These are phyloP conservation scores for Biston betularia DNA, from an alignment of 2,888 invertebrate species.

Conservation along the genomic window DNA sequence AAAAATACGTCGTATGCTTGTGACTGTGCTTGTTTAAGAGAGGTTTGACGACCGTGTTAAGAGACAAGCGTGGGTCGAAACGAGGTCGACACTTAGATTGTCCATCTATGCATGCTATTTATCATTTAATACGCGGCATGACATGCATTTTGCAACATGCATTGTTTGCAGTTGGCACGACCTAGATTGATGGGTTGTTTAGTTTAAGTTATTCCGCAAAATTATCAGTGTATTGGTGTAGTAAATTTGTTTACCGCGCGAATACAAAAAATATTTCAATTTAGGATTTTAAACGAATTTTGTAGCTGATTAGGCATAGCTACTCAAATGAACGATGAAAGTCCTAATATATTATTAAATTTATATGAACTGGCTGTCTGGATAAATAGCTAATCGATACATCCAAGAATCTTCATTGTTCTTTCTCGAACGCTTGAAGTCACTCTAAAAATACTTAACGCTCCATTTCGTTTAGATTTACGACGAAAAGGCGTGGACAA, in stretches of 20 bases:
- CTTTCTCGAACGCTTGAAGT: conserved; percentile 15
- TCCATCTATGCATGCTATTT: conserved; percentile 59
- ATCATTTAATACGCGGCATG: conserved; percentile 65
- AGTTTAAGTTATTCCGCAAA: conserved; percentile 9
- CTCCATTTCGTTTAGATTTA: conserved; percentile 34
- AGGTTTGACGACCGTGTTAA: conserved; percentile 65
- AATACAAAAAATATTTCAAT: too few species aligned
- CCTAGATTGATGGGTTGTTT: conserved; percentile 50
- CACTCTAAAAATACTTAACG: conserved; percentile 33
- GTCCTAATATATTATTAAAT: too few species aligned
- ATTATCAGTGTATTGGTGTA: background rate
- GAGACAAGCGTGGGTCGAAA: conserved; percentile 69
- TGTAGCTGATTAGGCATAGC: too few species aligned
- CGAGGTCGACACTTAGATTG: conserved; percentile 72
- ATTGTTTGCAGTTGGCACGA: conserved; percentile 62
- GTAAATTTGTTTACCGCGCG: too few species aligned
- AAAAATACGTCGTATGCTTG: conserved; percentile 43
- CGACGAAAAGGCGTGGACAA: conserved; percentile 44
- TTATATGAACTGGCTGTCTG: too few species aligned
- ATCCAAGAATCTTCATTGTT: conserved; percentile 7
- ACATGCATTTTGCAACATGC: conserved; percentile 72
- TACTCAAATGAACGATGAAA: too few species aligned
- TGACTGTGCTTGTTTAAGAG: conserved; percentile 51
- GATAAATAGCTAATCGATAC: background rate
- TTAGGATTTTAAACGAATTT: too few species aligned